phyloP scores from a whole-genome alignment of 2,888 invertebrate species.

The Sericinus montela region DNA sequence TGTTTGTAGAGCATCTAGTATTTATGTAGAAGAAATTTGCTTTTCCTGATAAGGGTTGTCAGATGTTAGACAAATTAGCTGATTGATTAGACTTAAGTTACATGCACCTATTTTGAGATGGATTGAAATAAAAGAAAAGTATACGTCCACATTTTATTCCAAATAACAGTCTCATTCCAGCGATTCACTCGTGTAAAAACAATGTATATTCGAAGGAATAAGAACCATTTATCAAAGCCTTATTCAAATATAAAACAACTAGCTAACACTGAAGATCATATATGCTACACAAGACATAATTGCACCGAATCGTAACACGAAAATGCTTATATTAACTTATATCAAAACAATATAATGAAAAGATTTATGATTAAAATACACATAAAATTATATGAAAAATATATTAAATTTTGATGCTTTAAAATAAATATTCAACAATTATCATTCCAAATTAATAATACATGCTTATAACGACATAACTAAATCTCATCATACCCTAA shows the following conservation, averaged over 20 bases:
- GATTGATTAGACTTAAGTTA: no score
- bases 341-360: slow-evolving; percentile 27
- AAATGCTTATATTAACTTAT: slow-evolving; percentile 58
- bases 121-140: not conserved
- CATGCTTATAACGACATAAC: not conserved
- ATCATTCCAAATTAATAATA: slow-evolving; percentile 8
- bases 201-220: slow-evolving; percentile 40
- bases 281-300: slow-evolving; percentile 51
- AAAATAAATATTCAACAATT: slow-evolving; percentile 52
- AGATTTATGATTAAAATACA: slow-evolving; percentile 32
- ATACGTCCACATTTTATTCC: slow-evolving; percentile 51
- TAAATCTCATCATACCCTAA: not conserved
- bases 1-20: no score
- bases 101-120: no score
- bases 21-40: no score
- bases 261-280: slow-evolving; percentile 45
- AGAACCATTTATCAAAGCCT: slow-evolving; percentile 37
- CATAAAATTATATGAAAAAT: slow-evolving; percentile 43
- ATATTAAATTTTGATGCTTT: slow-evolving; percentile 48
- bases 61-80: no score
- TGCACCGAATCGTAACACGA: slow-evolving; percentile 62
- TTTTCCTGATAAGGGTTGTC: no score
- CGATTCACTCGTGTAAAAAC: slow-evolving; percentile 34
- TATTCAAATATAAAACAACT: slow-evolving; percentile 29
- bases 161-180: slow-evolving; percentile 51